Conservation (phyloP, 1,140 invertebrate genomes). For the Heterodera schachtii region DNA sequence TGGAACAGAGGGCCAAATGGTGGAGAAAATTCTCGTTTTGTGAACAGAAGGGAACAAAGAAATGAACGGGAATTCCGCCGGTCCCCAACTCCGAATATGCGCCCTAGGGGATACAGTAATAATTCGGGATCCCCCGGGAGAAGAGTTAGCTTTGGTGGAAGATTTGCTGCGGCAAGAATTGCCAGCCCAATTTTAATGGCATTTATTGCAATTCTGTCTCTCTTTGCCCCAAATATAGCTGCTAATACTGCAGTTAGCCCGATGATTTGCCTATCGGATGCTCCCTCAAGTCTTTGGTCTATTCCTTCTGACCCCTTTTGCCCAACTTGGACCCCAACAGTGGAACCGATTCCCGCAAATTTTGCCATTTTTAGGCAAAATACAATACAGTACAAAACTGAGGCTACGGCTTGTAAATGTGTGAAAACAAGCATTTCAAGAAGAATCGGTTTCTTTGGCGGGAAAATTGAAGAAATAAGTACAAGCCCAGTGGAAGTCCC, state of each 20-base stretch:
- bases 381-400: constrained; percentile 13
- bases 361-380: constrained; percentile 10
- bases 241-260: not conserved
- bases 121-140: too few relatives aligned
- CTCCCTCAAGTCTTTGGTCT: not conserved
- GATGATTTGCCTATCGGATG: constrained; percentile 4
- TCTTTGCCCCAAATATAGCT: not conserved
- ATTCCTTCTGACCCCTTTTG: constrained; percentile 12
- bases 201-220: not conserved
- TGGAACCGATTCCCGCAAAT: not conserved
- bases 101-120: too few relatives aligned
- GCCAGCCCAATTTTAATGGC: constrained; percentile 1
- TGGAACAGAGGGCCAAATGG: too few relatives aligned
- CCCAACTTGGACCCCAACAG: not conserved
- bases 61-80: too few relatives aligned
- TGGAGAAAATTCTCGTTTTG: too few relatives aligned
- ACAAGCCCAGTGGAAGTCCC: not conserved
- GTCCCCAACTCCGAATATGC: too few relatives aligned
- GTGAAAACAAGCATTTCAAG: constrained; percentile 10
- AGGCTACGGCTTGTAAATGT: constrained; percentile 11
- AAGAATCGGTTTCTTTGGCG: constrained; percentile 1
- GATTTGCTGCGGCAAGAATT: not conserved
- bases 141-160: too few relatives aligned
- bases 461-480: not conserved
- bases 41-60: too few relatives aligned